These are phyloP conservation scores for Rhorus exstirpatorius DNA, from an alignment of 2,888 invertebrate species.

Conservation along the genomic window DNA sequence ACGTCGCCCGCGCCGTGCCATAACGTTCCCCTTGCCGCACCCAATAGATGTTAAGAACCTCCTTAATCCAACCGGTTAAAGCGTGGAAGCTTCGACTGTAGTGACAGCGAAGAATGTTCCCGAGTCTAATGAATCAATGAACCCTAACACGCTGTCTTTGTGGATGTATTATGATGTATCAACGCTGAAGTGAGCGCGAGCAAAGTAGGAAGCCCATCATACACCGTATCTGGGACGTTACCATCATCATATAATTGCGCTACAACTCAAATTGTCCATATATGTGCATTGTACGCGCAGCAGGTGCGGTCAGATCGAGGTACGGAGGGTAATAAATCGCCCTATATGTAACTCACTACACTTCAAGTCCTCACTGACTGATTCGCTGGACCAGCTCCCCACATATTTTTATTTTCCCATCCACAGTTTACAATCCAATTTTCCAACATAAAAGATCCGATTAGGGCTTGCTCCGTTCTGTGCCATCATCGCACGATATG, in stretches of 20 bases:
- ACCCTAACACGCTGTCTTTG: constrained; percentile 23
- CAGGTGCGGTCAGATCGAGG: neutral
- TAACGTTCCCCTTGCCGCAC: too few species aligned
- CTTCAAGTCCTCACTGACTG: neutral
- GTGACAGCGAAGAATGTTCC: constrained; percentile 13
- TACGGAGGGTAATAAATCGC: neutral
- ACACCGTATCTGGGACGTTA: constrained; percentile 31
- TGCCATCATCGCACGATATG: too few species aligned
- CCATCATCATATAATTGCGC: constrained; percentile 30
- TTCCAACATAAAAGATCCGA: too few species aligned
- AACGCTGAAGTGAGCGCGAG: constrained; percentile 13
- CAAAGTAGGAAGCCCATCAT: constrained; percentile 52
- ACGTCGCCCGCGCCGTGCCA: too few species aligned
- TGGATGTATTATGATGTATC: neutral
- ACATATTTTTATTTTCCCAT: neutral
- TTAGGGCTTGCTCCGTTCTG: too few species aligned
- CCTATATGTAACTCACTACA: neutral
- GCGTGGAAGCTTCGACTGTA: constrained; percentile 10
- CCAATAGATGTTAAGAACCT: too few species aligned
- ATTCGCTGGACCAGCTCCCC: neutral
- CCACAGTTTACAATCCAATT: neutral
- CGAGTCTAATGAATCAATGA: constrained; percentile 53
- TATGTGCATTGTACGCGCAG: neutral
- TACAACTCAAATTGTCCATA: constrained; percentile 11
- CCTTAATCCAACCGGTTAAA: too few species aligned